Percentiles rank a stretch among this genome's conserved stretches.
phyloP scores from a whole-genome alignment of 2,797 vertebrate species.

The Sebastes jordani region DNA sequence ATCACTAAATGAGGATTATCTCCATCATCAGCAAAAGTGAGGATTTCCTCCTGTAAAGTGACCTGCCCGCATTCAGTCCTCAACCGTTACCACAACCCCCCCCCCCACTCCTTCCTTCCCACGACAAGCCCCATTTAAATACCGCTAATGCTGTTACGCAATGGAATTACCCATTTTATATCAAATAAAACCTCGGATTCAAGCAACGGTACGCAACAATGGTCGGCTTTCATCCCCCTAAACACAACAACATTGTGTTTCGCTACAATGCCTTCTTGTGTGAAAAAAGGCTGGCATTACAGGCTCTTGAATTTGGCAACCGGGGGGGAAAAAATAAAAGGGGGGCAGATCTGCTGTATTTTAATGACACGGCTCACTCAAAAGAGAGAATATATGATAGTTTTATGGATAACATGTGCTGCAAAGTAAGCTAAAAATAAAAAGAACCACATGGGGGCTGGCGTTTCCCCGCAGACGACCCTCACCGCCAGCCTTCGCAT shows the following conservation, averaged over 20 bases:
- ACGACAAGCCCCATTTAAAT: constrained; percentile 68
- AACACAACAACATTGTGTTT: constrained; percentile 78
- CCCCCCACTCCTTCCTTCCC: constrained; percentile 35
- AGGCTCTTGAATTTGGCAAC: constrained; percentile 45
- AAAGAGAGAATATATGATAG: constrained; percentile 48
- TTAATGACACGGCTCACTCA: constrained; percentile 54
- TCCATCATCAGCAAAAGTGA: constrained; percentile 55
- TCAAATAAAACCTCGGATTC: constrained; percentile 73
- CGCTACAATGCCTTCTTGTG: constrained; percentile 66
- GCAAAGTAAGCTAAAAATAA: constrained; percentile 74
- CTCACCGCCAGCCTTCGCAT: constrained; percentile 30
- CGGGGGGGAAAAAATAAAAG: not conserved
- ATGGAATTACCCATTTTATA: constrained; percentile 77
- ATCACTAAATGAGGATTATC: constrained; percentile 65
- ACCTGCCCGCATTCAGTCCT: constrained; percentile 31
- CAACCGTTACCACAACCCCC: not conserved
- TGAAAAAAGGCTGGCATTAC: constrained; percentile 43
- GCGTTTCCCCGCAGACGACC: constrained; percentile 42
- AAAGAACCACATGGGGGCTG: constrained; percentile 61
- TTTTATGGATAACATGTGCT: constrained; percentile 71
- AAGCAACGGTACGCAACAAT: constrained; percentile 65
- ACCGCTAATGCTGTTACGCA: constrained; percentile 72
- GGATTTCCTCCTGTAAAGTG: constrained; percentile 66
- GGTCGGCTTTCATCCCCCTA: constrained; percentile 62
- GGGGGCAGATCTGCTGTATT: constrained; percentile 56